These are phyloP conservation scores for Cotesia congregata DNA, from an alignment of 2,888 invertebrate genomes.

Conservation along the genomic window DNA sequence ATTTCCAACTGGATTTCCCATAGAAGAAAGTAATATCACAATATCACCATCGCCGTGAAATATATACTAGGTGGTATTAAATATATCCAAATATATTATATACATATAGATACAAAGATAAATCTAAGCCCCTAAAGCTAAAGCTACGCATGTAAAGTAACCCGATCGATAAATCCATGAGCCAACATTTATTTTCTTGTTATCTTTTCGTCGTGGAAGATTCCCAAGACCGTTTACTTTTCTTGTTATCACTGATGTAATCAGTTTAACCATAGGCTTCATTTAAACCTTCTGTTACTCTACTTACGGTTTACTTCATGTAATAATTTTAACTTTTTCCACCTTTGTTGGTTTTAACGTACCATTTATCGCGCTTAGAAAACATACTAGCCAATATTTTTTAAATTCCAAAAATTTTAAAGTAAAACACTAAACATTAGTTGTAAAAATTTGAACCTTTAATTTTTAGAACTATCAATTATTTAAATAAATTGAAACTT, in stretches of 20 bases:
- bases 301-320: neutral
- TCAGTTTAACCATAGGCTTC: slow-evolving; percentile 6
- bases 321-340: neutral
- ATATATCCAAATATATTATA: neutral
- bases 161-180: slow-evolving; percentile 46
- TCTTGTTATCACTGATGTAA: slow-evolving; percentile 21
- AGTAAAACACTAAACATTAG: no score
- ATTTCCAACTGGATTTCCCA: slow-evolving; percentile 5
- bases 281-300: neutral
- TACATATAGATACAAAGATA: neutral
- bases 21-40: neutral
- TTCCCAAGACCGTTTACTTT: slow-evolving; percentile 29
- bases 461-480: no score
- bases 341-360: neutral
- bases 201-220: slow-evolving; percentile 19
- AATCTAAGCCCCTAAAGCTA: neutral
- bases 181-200: slow-evolving; percentile 44
- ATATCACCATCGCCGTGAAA: slow-evolving; percentile 2
- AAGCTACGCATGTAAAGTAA: neutral
- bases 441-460: no score
- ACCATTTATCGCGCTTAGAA: neutral
- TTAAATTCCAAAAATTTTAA: no score
- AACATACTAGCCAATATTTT: no score
- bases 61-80: neutral
- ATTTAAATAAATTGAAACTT: no score